A percentile compares a stretch with the other conserved stretches of the same genome.
phyloP scores from a whole-genome alignment of 2,797 vertebrate genomes.

The Enteromius viviparus region DNA sequence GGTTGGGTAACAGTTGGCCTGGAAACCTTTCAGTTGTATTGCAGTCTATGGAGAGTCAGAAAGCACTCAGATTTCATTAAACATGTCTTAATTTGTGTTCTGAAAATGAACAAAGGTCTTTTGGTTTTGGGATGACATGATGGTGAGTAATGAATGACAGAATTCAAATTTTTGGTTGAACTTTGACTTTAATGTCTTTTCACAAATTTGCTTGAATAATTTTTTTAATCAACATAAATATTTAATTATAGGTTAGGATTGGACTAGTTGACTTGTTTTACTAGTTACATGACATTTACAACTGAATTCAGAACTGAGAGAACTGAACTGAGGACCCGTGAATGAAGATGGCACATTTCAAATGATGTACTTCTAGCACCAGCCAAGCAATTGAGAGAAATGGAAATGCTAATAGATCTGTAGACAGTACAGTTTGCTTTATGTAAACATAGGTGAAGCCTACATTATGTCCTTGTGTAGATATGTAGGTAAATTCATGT shows the following conservation, averaged over 20 bases:
- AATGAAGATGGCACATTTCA: slow-evolving; percentile 7
- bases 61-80: background rate
- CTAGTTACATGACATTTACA: background rate
- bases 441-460: background rate
- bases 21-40: background rate
- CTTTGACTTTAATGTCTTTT: background rate
- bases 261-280: background rate
- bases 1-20: background rate
- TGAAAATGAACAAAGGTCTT: background rate
- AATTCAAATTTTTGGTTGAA: background rate
- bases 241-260: background rate
- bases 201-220: background rate
- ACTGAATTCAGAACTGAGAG: background rate
- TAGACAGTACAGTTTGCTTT: background rate
- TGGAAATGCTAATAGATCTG: background rate
- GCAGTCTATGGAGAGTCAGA: background rate
- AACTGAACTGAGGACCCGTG: background rate
- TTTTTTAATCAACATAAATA: background rate
- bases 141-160: background rate
- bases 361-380: background rate
- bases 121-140: background rate
- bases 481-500: background rate
- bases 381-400: background rate
- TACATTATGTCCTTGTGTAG: background rate
- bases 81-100: background rate